A percentile compares a stretch with the other conserved stretches of the same genome.
These are phyloP conservation scores for Enteromius fasciolatus DNA, from an alignment of 2,797 vertebrate genomes.

Conservation along the genomic window DNA sequence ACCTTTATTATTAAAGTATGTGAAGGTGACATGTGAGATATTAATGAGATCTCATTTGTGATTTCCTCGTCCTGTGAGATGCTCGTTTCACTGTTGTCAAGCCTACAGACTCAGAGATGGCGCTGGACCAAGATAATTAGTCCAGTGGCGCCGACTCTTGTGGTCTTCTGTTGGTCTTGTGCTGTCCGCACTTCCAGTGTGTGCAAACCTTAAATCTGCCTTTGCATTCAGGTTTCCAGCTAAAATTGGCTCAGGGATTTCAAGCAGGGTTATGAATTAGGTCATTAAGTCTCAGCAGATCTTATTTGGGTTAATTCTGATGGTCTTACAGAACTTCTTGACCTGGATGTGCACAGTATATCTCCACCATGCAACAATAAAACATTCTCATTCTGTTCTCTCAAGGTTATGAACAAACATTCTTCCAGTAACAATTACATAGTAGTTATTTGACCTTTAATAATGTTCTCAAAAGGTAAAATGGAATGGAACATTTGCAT, in stretches of 20 bases:
- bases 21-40: not conserved
- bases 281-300: conserved; percentile 7
- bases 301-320: conserved; percentile 10
- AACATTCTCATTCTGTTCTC: not conserved
- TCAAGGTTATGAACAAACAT: not conserved
- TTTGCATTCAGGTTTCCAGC: conserved; percentile 11
- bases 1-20: not conserved
- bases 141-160: conserved; percentile 24
- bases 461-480: not conserved
- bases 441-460: not conserved
- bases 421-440: not conserved
- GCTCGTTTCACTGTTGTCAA: conserved; percentile 20
- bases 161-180: conserved; percentile 30
- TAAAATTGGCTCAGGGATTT: conserved; percentile 24
- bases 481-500: not conserved
- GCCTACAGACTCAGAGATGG: conserved; percentile 28
- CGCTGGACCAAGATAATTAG: conserved; percentile 1
- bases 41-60: not conserved
- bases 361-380: not conserved
- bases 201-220: conserved; percentile 28
- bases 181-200: conserved; percentile 36
- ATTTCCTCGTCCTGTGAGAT: not conserved
- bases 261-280: conserved; percentile 10
- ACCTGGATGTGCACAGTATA: conserved; percentile 10
- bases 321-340: not conserved